phyloP scores from a whole-genome alignment of 1,140 invertebrate species.

The Drosophila nebulosa region DNA sequence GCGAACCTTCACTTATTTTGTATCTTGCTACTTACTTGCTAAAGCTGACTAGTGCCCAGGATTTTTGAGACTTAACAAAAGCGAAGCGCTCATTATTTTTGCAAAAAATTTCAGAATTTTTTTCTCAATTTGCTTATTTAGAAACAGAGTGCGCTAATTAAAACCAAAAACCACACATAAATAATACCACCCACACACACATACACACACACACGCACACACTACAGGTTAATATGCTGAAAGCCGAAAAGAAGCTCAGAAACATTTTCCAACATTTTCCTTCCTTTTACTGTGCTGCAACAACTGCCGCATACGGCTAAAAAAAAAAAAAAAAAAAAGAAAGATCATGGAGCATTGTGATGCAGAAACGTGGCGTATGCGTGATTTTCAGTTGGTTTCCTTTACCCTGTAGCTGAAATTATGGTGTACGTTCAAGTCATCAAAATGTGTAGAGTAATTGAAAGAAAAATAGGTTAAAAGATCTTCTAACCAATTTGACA shows the following conservation, averaged over 20 bases:
- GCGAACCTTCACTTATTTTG: no score
- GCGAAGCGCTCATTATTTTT: not conserved
- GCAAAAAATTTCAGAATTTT: not conserved
- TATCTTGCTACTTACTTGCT: no score
- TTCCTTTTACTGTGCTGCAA: not conserved
- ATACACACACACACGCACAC: not conserved
- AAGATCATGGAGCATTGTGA: slow-evolving; percentile 36
- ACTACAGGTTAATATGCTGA: not conserved
- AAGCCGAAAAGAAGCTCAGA: not conserved
- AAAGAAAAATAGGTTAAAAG: no score
- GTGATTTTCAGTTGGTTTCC: slow-evolving; percentile 31
- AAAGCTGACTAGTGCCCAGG: no score
- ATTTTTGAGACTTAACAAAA: not conserved
- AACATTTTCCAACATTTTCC: not conserved
- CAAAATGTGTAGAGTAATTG: not conserved
- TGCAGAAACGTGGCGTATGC: slow-evolving; percentile 37
- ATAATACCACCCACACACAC: not conserved
- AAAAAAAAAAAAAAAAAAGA: not conserved
- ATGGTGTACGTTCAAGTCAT: not conserved
- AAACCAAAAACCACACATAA: not conserved
- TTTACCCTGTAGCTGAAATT: not conserved
- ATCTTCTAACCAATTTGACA: no score
- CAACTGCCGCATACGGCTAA: not conserved
- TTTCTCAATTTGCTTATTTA: not conserved
- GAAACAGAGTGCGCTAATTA: not conserved